phyloP scores from a whole-genome alignment of 64 coral and sea anemone species.

The Stylophora pistillata region DNA sequence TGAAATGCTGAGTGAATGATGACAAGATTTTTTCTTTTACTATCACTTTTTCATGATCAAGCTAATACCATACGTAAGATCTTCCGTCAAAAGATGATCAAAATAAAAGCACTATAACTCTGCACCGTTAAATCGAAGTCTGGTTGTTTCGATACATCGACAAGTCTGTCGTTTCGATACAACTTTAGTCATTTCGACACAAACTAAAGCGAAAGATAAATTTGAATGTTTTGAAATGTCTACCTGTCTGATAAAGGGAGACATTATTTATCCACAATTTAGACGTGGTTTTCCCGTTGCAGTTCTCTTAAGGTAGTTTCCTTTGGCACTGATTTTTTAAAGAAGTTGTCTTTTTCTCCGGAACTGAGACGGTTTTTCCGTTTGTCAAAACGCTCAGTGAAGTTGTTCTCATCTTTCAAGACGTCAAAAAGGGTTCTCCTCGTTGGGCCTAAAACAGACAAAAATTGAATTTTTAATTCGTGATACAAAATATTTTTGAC shows the following conservation, averaged over 20 bases:
- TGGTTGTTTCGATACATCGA: too few relatives aligned
- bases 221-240: neutral
- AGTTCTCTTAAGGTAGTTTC: neutral
- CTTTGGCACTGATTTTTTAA: neutral
- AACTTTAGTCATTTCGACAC: too few relatives aligned
- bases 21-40: too few relatives aligned
- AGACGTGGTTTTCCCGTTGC: neutral
- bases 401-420: slow-evolving; percentile 16
- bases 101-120: too few relatives aligned
- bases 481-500: neutral
- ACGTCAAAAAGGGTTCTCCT: slow-evolving; percentile 21
- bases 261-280: neutral
- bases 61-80: too few relatives aligned
- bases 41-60: too few relatives aligned
- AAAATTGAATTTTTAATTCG: neutral
- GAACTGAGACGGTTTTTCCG: neutral
- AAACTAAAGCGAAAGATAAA: neutral
- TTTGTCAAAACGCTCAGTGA: neutral
- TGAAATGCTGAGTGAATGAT: too few relatives aligned
- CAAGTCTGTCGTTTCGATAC: too few relatives aligned
- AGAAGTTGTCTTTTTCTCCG: neutral
- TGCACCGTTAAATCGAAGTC: too few relatives aligned
- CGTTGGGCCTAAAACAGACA: neutral
- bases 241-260: neutral
- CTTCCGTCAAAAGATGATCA: too few relatives aligned